These are phyloP conservation scores for Drosophila repletoides DNA, from an alignment of 1,140 invertebrate genomes.

Conservation along the genomic window DNA sequence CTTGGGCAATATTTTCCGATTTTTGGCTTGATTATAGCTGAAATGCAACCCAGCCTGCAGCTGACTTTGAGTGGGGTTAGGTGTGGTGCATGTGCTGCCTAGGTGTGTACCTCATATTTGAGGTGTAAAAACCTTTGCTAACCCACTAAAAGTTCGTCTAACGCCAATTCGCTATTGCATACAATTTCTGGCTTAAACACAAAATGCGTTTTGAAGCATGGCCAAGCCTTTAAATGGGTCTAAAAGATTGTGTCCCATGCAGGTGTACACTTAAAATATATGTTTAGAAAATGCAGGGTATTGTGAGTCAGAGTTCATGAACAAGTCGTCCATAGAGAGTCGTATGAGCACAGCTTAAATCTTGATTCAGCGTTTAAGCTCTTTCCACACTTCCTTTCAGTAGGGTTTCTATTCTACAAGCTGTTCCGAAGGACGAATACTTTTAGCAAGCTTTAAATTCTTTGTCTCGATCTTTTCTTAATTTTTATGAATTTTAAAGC, in stretches of 20 bases:
- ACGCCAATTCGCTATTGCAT: constrained; percentile 16
- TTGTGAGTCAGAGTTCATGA: constrained; percentile 19
- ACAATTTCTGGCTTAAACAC: background rate
- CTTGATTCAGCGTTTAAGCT: background rate
- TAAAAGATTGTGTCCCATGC: constrained; percentile 3
- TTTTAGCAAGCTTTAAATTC: too few species aligned
- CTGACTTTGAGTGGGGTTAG: constrained; percentile 30
- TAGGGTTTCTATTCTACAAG: too few species aligned
- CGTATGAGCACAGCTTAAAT: background rate
- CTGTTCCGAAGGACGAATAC: too few species aligned
- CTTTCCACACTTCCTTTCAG: too few species aligned
- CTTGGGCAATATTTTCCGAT: constrained; percentile 18
- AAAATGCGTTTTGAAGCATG: constrained; percentile 20
- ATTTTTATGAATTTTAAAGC: too few species aligned
- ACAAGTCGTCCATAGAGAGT: background rate
- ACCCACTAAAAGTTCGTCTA: too few species aligned
- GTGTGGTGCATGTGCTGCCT: constrained; percentile 29
- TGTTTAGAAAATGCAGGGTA: constrained; percentile 7
- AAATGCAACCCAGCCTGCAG: constrained; percentile 9
- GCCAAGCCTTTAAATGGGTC: constrained; percentile 19
- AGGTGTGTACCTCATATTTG: constrained; percentile 33
- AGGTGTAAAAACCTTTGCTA: constrained; percentile 48
- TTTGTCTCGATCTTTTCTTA: too few species aligned
- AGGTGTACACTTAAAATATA: constrained; percentile 29
- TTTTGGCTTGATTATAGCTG: constrained; percentile 20